Evolutionary conservation across 2,888 invertebrate species (phyloP).

Genomic region (Chaetogeoica ovagalla): DNA sequence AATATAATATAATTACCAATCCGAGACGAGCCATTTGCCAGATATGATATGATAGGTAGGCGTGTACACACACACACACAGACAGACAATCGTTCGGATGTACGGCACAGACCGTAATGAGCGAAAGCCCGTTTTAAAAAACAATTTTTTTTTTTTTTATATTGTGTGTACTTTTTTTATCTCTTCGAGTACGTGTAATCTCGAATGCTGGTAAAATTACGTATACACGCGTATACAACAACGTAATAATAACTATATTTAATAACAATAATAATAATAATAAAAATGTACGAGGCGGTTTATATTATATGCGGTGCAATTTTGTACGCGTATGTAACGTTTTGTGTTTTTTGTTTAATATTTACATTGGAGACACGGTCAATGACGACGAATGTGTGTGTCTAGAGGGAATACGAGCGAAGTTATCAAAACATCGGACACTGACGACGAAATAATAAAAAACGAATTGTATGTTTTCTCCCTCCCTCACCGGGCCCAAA

Average conservation of each 20-base stretch:
- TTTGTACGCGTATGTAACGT: neutral
- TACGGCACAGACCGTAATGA: constrained; percentile 30
- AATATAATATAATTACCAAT: constrained; percentile 36
- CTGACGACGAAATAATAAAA: neutral
- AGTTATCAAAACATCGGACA: constrained; percentile 1
- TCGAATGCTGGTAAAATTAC: constrained; percentile 15
- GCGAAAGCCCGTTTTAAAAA: constrained; percentile 38
- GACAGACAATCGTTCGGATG: neutral
- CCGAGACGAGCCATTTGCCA: constrained; percentile 37
- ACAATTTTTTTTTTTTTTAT: neutral
- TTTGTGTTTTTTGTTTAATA: constrained; percentile 27
- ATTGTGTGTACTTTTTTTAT: constrained; percentile 12
- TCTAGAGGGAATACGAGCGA: neutral
- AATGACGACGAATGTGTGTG: constrained; percentile 2
- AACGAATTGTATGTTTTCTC: too few species aligned
- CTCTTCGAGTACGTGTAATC: constrained; percentile 28
- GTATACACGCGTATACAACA: neutral
- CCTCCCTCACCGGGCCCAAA: too few species aligned
- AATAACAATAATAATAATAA: too few species aligned
- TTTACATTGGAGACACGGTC: constrained; percentile 24
- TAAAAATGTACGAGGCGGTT: too few species aligned
- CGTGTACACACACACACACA: neutral
- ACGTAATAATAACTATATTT: neutral
- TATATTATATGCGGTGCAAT: too few species aligned
- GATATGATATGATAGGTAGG: neutral